Evolutionary conservation across 2,113 vertebrate genomes (phyloP).

Genomic region (Pluvialis apricaria): DNA sequence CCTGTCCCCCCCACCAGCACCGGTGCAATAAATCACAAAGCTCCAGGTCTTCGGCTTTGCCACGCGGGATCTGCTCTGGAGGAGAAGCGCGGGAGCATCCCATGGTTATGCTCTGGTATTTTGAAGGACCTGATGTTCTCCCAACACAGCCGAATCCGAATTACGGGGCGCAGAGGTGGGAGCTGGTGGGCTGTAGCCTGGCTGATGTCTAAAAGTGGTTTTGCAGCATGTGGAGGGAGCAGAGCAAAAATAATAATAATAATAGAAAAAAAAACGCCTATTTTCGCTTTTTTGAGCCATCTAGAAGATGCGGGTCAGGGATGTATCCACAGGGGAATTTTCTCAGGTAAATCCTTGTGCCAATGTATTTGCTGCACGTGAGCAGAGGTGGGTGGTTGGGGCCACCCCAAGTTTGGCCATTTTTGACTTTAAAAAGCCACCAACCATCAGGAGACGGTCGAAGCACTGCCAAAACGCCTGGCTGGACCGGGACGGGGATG

Average conservation of each 20-base stretch:
- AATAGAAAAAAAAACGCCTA: no score
- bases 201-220: neutral
- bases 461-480: neutral
- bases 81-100: neutral
- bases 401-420: neutral
- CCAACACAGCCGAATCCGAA: neutral
- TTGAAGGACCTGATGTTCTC: neutral
- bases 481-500: neutral
- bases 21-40: fast-evolving
- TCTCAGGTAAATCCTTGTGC: neutral
- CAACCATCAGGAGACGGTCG: neutral
- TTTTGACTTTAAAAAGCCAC: neutral
- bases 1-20: fast-evolving
- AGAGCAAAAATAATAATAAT: no score
- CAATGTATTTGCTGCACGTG: neutral
- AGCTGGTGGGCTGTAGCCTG: neutral
- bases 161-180: fast-evolving
- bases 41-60: neutral
- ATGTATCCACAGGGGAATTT: neutral
- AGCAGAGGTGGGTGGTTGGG: no score
- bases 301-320: neutral
- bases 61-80: neutral
- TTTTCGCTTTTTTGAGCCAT: neutral
- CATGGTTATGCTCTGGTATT: fast-evolving
- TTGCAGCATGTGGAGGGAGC: neutral